Evolutionary conservation across 2,888 invertebrate species (phyloP).

Genomic region (Caprella mutica): DNA sequence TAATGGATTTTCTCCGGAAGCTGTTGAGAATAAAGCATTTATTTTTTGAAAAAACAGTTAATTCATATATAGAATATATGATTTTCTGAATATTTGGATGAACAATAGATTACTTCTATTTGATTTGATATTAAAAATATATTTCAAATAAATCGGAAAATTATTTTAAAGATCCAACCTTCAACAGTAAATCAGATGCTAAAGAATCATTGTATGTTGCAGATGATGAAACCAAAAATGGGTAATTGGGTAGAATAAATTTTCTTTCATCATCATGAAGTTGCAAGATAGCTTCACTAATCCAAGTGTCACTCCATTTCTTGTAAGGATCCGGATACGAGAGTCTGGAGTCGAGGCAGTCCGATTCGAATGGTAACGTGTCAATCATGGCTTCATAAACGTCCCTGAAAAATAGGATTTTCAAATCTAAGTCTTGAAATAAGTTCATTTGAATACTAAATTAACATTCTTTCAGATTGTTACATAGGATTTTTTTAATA

Average conservation of each 20-base stretch:
- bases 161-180: too few species aligned
- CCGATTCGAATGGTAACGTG: constrained; percentile 27
- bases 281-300: too few species aligned
- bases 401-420: not conserved
- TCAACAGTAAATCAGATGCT: not conserved
- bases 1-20: not conserved
- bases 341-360: constrained; percentile 26
- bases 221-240: constrained; percentile 1
- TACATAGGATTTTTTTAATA: too few species aligned
- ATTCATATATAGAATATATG: too few species aligned
- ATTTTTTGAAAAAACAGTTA: too few species aligned
- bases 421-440: too few species aligned
- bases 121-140: too few species aligned
- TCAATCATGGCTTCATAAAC: constrained; percentile 12
- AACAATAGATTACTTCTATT: too few species aligned
- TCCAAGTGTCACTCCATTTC: not conserved
- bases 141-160: too few species aligned
- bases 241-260: constrained; percentile 17
- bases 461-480: too few species aligned
- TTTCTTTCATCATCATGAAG: constrained; percentile 2
- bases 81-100: too few species aligned
- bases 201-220: not conserved
- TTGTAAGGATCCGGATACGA: constrained; percentile 13
- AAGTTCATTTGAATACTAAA: too few species aligned
- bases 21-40: not conserved